phyloP scores from a whole-genome alignment of 2,888 invertebrate genomes.

The Acanthococcus lagerstroemiae region DNA sequence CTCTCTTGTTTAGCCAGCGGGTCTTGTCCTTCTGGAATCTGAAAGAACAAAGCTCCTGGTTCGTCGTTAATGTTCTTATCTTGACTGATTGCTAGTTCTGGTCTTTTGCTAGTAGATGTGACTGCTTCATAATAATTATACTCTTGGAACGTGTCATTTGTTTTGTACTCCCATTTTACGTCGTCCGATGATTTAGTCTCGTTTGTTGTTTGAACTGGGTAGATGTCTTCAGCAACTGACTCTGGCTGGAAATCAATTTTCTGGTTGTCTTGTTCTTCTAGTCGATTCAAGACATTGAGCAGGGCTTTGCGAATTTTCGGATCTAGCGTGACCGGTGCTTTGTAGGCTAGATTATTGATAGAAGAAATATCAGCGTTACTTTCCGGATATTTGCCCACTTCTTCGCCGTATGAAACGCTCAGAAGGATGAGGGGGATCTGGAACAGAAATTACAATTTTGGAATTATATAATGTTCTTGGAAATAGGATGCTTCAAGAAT shows the following conservation, averaged over 20 bases:
- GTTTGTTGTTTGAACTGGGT: neutral
- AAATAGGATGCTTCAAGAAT: too few species aligned
- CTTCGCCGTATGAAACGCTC: neutral
- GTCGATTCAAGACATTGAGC: conserved; percentile 61
- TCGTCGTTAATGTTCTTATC: conserved; percentile 9
- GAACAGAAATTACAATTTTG: too few species aligned
- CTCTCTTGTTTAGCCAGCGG: neutral
- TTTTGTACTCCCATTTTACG: conserved; percentile 19
- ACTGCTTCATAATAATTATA: conserved; percentile 12
- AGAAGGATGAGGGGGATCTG: neutral
- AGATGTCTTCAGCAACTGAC: neutral
- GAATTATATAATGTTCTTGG: too few species aligned
- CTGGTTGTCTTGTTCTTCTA: conserved; percentile 52
- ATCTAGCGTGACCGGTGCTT: conserved; percentile 54
- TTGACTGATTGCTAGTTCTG: neutral
- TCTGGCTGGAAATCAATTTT: neutral
- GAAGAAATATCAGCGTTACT: conserved; percentile 31
- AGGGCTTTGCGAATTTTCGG: conserved; percentile 64
- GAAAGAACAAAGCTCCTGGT: conserved; percentile 22
- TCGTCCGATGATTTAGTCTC: conserved; percentile 7
- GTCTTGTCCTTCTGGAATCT: neutral
- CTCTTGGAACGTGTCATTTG: conserved; percentile 11
- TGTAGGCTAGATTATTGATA: conserved; percentile 33
- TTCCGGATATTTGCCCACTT: neutral
- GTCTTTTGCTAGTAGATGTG: neutral